phyloP scores from a whole-genome alignment of 2,888 invertebrate species.

The Stramonita haemastoma region DNA sequence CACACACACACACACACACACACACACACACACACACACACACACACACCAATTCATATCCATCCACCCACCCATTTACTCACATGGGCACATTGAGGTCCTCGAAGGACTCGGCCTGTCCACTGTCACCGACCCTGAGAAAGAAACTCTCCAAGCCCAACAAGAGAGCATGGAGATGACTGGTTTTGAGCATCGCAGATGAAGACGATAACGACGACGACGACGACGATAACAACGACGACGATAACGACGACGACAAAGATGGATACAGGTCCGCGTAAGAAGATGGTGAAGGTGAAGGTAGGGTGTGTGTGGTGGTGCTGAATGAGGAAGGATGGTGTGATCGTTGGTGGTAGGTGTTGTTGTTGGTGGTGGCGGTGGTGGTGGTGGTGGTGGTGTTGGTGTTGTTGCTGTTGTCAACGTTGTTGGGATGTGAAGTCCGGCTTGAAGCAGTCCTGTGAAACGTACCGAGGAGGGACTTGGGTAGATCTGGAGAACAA shows the following conservation, averaged over 20 bases:
- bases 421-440: slow-evolving; percentile 16
- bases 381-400: not conserved
- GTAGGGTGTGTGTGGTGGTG: slow-evolving; percentile 3
- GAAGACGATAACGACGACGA: not conserved
- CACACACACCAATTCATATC: not conserved
- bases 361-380: not conserved
- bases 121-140: slow-evolving; percentile 48
- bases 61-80: not conserved
- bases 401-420: slow-evolving; percentile 4
- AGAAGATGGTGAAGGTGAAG: slow-evolving; percentile 5
- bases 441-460: slow-evolving; percentile 52
- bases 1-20: not conserved
- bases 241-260: not conserved
- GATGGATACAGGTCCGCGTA: not conserved
- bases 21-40: not conserved
- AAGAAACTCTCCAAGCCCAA: slow-evolving; percentile 60
- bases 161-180: slow-evolving; percentile 60
- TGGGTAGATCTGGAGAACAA: slow-evolving; percentile 58
- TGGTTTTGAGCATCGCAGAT: slow-evolving; percentile 53
- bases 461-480: slow-evolving; percentile 53
- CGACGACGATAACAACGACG: not conserved
- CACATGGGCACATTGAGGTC: slow-evolving; percentile 56
- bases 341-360: not conserved
- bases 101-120: slow-evolving; percentile 49
- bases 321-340: not conserved